Conservation (phyloP, 2,797 vertebrate genomes). For the Benthosema pterotum region DNA sequence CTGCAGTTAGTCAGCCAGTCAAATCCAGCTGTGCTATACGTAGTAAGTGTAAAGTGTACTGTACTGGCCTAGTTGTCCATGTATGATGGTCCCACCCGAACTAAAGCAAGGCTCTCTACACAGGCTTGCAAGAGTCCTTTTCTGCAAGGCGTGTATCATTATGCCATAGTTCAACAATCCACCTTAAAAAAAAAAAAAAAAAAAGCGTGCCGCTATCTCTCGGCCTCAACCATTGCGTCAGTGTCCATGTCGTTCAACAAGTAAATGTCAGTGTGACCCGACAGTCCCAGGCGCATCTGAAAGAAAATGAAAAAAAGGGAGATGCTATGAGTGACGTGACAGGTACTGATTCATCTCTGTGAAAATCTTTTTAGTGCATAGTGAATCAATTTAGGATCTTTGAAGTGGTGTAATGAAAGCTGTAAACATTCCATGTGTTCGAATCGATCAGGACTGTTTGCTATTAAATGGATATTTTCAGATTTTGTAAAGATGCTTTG, state of each 20-base stretch:
- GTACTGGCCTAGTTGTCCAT: too few species aligned
- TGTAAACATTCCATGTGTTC: neutral
- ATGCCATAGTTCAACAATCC: constrained; percentile 9
- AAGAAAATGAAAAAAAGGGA: constrained; percentile 42
- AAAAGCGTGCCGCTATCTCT: constrained; percentile 68
- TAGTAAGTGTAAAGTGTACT: too few species aligned
- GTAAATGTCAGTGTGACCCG: constrained; percentile 82
- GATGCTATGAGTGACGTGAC: too few species aligned
- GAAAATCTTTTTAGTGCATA: too few species aligned
- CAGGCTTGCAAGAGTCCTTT: neutral
- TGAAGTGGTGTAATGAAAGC: neutral
- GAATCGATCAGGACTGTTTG: neutral
- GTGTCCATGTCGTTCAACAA: constrained; percentile 83
- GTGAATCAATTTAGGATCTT: too few species aligned
- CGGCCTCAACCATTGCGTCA: constrained; percentile 43
- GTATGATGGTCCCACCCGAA: too few species aligned
- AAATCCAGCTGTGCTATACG: too few species aligned
- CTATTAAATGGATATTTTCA: too few species aligned
- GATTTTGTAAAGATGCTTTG: too few species aligned
- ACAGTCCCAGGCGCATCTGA: constrained; percentile 76
- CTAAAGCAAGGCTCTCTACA: neutral
- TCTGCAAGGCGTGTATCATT: neutral
- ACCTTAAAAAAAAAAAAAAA: neutral
- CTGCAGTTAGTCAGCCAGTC: too few species aligned
- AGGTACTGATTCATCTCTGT: too few species aligned